Percentiles rank a stretch among this genome's conserved stretches.
Evolutionary conservation across 2,888 invertebrate species (phyloP).

Genomic region (Vannuccia rotundouncinata): DNA sequence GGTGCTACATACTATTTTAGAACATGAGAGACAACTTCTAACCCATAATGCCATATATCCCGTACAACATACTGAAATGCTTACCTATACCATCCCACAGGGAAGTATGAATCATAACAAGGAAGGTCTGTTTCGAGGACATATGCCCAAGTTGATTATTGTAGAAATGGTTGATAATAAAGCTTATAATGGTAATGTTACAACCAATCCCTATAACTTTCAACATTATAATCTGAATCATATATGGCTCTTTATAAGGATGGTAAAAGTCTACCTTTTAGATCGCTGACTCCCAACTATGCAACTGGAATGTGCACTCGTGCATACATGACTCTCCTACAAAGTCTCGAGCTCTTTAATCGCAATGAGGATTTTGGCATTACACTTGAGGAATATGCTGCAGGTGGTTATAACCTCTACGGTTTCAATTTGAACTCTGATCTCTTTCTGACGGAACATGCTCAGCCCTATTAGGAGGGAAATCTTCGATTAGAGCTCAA

Average conservation of each 20-base stretch:
- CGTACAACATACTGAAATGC: slow-evolving; percentile 14
- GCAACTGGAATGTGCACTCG: background rate
- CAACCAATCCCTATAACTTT: slow-evolving; percentile 5
- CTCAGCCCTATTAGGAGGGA: too few relatives aligned
- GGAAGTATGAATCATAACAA: background rate
- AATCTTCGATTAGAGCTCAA: too few relatives aligned
- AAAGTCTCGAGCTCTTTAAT: slow-evolving; percentile 1
- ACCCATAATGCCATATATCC: slow-evolving; percentile 22
- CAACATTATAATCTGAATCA: slow-evolving; percentile 11
- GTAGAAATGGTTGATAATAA: slow-evolving; percentile 20
- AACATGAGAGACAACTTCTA: slow-evolving; percentile 11
- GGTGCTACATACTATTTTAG: background rate
- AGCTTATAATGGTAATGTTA: slow-evolving; percentile 20
- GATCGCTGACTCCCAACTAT: slow-evolving; percentile 11
- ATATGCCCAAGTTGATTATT: background rate
- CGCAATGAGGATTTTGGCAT: slow-evolving; percentile 11
- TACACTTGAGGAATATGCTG: background rate
- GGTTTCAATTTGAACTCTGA: too few relatives aligned
- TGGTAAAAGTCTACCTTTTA: background rate
- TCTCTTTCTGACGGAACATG: too few relatives aligned
- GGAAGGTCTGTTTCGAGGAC: background rate
- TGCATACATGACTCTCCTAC: background rate
- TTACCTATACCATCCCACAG: slow-evolving; percentile 2
- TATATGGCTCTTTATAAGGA: slow-evolving; percentile 5
- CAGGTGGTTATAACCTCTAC: background rate